Base-by-base conservation (phyloP, 2,888 invertebrate species). In the Andricus curvator region DNA sequence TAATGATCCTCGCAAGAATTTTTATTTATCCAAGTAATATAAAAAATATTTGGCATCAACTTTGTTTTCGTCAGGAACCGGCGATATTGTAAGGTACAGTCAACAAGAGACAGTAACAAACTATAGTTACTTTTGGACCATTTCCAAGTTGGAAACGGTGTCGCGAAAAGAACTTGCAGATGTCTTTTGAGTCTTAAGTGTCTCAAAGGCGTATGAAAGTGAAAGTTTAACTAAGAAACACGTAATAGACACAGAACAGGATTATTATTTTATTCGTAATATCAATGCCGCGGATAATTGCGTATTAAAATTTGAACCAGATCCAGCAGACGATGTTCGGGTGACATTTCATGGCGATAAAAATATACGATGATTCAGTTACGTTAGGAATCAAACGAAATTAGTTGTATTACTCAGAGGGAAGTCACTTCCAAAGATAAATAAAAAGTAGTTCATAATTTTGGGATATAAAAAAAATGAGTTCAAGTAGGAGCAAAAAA, bases 21-120 rank as follows among this genome's bases (percentile, higher is more conserved):
- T 25, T 62, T 22, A 68, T 66, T 11, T 41, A 33, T 78, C 60
- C 77, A 2, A 9, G 68, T 33, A 66, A 78, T n/a, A 51, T 25
- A 70, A 80, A 78, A 37, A 77, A 37, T 66, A 74, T 77, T 41
- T 77, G n/a, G 60, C 64, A 22, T 33, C 15, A 51, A 20, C 51
- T n/a, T 37, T 80, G 74, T 82, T 81, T 74, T 78, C 33, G 48
- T 80, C 60, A 56, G 6, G 37, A 67, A 20, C 22, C 80, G 77
- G 56, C 44, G 62, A 74, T 70, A 82, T 22, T 80, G 74, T 56
- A n/a, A 56, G 74, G 20, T 51, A 56, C 56, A 56, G 70, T 82
- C 85, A 88, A 86, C 83, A 86, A 80, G 68, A 66, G 33, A 74
- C 48, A 70, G 74, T 81, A 85, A 84, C 67, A 79, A 79, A 81